Conservation (phyloP, 2,797 vertebrate genomes). For the Huso huso region DNA sequence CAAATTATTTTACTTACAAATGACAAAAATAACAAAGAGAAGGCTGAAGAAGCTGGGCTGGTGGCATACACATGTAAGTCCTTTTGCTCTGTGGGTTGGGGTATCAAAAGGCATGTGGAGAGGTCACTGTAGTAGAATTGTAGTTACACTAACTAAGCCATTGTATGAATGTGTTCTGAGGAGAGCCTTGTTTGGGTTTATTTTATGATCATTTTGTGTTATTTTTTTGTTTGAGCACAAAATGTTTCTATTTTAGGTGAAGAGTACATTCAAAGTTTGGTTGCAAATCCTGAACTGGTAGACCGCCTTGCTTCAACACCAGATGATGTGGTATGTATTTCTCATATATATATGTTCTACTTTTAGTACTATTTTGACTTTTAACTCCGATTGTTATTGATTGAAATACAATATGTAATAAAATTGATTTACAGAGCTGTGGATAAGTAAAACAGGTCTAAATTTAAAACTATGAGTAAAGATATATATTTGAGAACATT, state of each 20-base stretch:
- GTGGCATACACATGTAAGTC: conserved; percentile 77
- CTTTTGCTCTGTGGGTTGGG: too few species aligned
- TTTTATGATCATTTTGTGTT: neutral
- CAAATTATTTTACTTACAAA: conserved; percentile 87
- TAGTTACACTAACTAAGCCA: neutral
- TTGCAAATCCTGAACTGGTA: conserved; percentile 83
- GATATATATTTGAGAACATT: too few species aligned
- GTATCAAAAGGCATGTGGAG: too few species aligned
- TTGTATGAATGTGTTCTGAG: neutral
- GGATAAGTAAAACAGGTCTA: too few species aligned
- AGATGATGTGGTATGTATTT: conserved; percentile 69
- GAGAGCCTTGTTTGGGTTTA: neutral
- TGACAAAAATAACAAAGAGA: conserved; percentile 80
- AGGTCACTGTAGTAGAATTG: too few species aligned
- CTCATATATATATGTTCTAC: neutral
- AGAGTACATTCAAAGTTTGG: conserved; percentile 87
- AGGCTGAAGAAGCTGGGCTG: conserved; percentile 71
- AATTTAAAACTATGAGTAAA: too few species aligned
- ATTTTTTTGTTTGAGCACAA: neutral
- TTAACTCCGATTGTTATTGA: neutral
- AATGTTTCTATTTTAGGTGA: conserved; percentile 60
- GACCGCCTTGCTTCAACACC: conserved; percentile 80
- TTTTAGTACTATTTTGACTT: neutral
- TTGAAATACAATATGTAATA: too few species aligned
- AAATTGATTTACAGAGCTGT: too few species aligned